Percentiles rank a stretch among this genome's conserved stretches.
phyloP scores from a whole-genome alignment of 2,888 invertebrate species.

The Copidosoma aretas region DNA sequence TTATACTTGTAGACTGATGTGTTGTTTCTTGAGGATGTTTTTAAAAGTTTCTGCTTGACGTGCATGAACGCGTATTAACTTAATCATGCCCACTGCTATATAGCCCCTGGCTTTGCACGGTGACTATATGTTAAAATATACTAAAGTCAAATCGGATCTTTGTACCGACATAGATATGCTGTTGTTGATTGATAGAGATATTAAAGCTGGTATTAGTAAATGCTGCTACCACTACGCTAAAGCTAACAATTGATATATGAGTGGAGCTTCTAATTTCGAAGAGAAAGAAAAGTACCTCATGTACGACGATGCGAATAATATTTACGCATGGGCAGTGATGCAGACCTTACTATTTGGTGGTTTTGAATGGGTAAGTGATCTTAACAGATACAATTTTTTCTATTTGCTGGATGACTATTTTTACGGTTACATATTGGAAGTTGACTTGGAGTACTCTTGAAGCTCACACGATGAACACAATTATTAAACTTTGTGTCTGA shows the following conservation, averaged over 20 bases:
- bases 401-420: background rate
- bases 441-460: background rate
- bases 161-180: no score
- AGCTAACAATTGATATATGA: conserved; percentile 44
- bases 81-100: background rate
- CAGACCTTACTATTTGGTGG: background rate
- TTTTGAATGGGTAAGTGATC: conserved; percentile 43
- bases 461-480: no score
- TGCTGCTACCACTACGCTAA: conserved; percentile 31
- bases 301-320: conserved; percentile 45
- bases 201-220: conserved; percentile 39
- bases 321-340: conserved; percentile 45
- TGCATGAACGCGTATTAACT: conserved; percentile 32
- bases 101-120: no score
- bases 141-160: no score
- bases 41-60: conserved; percentile 30
- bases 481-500: no score
- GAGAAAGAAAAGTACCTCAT: conserved; percentile 35
- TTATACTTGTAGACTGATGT: conserved; percentile 9
- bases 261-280: conserved; percentile 29
- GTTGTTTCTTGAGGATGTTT: conserved; percentile 20
- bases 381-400: background rate
- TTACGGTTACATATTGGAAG: no score
- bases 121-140: no score
- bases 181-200: no score